A percentile compares a stretch with the other conserved stretches of the same genome.
These are phyloP conservation scores for Rhagophthalmus giganteus DNA, from an alignment of 2,888 invertebrate species.

Conservation along the genomic window DNA sequence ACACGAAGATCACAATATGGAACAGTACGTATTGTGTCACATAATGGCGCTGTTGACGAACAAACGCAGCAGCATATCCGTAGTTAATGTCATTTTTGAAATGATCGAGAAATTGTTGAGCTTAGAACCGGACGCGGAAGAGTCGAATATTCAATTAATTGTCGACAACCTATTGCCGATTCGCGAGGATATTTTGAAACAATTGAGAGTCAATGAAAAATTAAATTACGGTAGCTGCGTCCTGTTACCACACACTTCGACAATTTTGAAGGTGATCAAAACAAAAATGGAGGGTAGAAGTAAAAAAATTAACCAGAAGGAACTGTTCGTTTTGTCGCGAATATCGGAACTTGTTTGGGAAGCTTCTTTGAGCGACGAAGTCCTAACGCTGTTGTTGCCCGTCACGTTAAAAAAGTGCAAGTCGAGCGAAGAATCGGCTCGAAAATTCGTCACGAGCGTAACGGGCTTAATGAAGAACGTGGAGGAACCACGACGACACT, in stretches of 20 bases:
- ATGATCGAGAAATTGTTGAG: slow-evolving; percentile 76
- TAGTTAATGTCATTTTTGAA: slow-evolving; percentile 70
- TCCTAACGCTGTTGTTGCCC: slow-evolving; percentile 72
- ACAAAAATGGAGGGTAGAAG: slow-evolving; percentile 64
- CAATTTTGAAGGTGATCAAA: slow-evolving; percentile 71
- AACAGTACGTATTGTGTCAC: slow-evolving; percentile 64
- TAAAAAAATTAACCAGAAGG: slow-evolving; percentile 66
- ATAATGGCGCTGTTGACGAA: slow-evolving; percentile 73
- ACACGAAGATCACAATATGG: slow-evolving; percentile 54
- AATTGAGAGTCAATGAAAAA: slow-evolving; percentile 50
- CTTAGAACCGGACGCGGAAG: slow-evolving; percentile 63
- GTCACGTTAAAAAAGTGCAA: slow-evolving; percentile 68
- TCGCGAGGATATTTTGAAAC: slow-evolving; percentile 42
- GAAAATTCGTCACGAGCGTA: slow-evolving; percentile 71
- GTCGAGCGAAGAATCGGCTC: slow-evolving; percentile 69
- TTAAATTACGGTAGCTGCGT: slow-evolving; percentile 75
- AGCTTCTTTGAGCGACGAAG: slow-evolving; percentile 66
- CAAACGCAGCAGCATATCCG: slow-evolving; percentile 67
- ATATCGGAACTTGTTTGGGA: slow-evolving; percentile 75
- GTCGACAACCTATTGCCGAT: slow-evolving; percentile 54
- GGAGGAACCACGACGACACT: slow-evolving; percentile 64
- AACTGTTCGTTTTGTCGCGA: slow-evolving; percentile 73
- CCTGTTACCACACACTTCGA: slow-evolving; percentile 71
- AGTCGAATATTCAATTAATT: slow-evolving; percentile 52
- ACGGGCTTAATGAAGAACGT: slow-evolving; percentile 75